These are phyloP conservation scores for Astreopora myriophthalma DNA, from an alignment of 64 coral and sea anemone species.

Conservation along the genomic window DNA sequence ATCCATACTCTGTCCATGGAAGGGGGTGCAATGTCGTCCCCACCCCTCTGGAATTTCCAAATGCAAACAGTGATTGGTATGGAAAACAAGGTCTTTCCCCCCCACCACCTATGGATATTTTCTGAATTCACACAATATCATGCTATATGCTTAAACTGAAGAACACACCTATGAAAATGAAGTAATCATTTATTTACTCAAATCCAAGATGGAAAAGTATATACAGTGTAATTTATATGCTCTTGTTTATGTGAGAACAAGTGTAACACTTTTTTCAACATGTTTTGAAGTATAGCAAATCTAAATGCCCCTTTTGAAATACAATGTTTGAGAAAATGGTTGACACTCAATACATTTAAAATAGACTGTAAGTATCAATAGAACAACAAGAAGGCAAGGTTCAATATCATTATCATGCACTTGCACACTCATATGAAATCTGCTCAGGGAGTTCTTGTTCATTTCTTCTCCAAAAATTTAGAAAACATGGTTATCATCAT, in stretches of 20 bases:
- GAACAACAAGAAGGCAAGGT: background rate
- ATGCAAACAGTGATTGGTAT: slow-evolving; percentile 20
- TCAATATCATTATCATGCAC: no score
- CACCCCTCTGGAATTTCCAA: slow-evolving; percentile 18
- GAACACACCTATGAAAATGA: slow-evolving; percentile 16
- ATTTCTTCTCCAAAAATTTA: no score
- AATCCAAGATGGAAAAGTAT: background rate
- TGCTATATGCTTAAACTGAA: slow-evolving; percentile 18
- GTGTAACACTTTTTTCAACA: no score
- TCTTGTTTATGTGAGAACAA: no score
- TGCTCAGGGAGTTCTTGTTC: background rate
- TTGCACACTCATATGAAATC: background rate
- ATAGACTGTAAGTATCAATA: slow-evolving; percentile 16
- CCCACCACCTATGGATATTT: background rate
- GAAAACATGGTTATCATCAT: no score
- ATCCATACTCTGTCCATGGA: slow-evolving; percentile 11
- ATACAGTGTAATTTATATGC: no score
- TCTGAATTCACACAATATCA: background rate
- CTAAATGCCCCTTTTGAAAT: background rate
- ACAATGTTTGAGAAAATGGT: slow-evolving; percentile 14
- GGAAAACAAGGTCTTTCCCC: background rate
- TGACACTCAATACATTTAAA: slow-evolving; percentile 8
- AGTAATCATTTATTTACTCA: background rate
- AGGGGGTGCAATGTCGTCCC: background rate
- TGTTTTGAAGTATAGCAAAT: background rate